Evolutionary conservation across 2,797 vertebrate genomes (phyloP).

Genomic region (Perodicticus potto): DNA sequence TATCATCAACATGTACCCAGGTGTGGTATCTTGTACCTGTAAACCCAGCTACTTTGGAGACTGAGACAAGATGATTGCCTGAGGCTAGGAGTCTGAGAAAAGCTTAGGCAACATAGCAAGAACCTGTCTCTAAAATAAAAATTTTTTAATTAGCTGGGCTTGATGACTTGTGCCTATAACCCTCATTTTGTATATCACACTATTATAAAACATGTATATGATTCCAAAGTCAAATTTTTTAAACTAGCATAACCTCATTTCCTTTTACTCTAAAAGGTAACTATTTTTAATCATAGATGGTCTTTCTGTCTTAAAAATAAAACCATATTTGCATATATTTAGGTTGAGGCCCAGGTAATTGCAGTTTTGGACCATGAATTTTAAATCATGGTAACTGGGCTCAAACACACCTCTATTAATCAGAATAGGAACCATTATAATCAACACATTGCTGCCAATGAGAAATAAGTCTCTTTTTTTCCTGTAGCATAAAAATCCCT

Average conservation of each 20-base stretch:
- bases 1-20: background rate
- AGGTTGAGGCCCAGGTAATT: background rate
- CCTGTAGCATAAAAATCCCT: no score
- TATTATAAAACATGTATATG: background rate
- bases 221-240: constrained; percentile 1
- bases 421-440: no score
- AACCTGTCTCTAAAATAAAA: background rate
- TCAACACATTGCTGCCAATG: no score
- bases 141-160: background rate
- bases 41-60: background rate
- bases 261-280: background rate
- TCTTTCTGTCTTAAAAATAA: background rate
- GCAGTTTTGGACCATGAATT: no score
- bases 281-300: background rate
- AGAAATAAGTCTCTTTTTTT: no score
- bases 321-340: background rate
- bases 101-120: background rate
- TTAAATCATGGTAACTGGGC: no score
- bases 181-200: background rate
- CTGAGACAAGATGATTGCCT: background rate
- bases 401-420: no score
- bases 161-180: background rate
- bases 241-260: background rate
- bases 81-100: background rate
- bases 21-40: background rate